phyloP scores from a whole-genome alignment of 2,888 invertebrate genomes.

The Amblyjoppa proteus region DNA sequence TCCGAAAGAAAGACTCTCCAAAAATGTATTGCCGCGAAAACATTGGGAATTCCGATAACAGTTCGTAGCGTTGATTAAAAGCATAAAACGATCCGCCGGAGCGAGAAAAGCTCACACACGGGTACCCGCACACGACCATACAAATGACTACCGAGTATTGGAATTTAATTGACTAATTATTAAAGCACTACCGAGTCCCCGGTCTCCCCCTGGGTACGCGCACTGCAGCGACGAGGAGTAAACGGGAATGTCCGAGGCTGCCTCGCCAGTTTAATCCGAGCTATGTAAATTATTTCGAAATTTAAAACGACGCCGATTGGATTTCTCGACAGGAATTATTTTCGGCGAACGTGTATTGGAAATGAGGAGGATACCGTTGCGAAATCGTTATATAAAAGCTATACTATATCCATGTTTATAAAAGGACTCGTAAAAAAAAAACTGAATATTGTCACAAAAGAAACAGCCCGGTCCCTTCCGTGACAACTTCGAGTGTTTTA shows the following conservation, averaged over 20 bases:
- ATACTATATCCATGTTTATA: background rate
- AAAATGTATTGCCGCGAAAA: background rate
- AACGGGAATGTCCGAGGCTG: conserved; percentile 34
- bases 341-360: conserved; percentile 15
- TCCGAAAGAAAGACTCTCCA: too few relatives aligned
- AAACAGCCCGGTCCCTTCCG: background rate
- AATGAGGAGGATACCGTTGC: conserved; percentile 23
- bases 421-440: conserved; percentile 1
- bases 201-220: background rate
- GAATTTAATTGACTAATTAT: conserved; percentile 36
- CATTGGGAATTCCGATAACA: background rate
- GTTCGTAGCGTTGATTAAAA: conserved; percentile 1
- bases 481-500: conserved; percentile 40
- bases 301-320: conserved; percentile 38
- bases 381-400: conserved; percentile 5
- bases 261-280: conserved; percentile 22
- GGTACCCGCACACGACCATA: background rate
- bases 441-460: background rate
- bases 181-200: background rate
- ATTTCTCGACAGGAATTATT: conserved; percentile 37
- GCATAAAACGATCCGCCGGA: background rate
- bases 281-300: conserved; percentile 53
- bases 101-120: background rate
- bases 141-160: conserved; percentile 11
- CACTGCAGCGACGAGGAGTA: background rate